Evolutionary conservation across 92 coral and sea anemone genomes (phyloP), one percentile per base, ranked within the genome.

Genomic region (Palythoa grandis): DNA sequence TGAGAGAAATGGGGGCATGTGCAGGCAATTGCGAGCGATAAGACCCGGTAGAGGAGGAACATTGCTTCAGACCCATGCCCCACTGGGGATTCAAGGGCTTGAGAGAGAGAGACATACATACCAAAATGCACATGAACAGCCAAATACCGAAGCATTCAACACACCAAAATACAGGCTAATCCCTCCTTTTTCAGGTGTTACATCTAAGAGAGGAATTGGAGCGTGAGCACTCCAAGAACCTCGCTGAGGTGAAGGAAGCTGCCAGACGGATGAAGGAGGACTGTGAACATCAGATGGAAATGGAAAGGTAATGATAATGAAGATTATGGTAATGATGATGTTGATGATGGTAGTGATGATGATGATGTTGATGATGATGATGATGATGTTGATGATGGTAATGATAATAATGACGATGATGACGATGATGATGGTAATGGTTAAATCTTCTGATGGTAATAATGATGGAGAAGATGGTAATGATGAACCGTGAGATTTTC

Each of bases 201-300:
- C 92, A 93, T 11, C 76, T 90, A 86, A 91, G 86, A 87, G 98
- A 92, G 60, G 95, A 97, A 82, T 82, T 90, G 20, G 93, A 95
- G 83, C 94, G 95, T 29, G 97, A 97, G 50, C 94, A 95, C 66
- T 97, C 92, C 19, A 78, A 97, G 86, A 95, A 89, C 76, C 86
- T 95, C 73, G 90, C 94, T 7, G 99, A 97, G 80, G 90, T 93
- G 77, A 92, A 95, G 60, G 99, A 97, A 54, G 98, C 99, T 1
- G 93, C 98, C 10, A 92, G 98, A 20, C 94, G 99, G 72, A 75
- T 97, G 94, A 95, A 92, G 69, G 99, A 97, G 52, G 99, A 97
- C 79, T 95, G 99, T 73, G 82, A 91, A 38, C 99, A 97, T 72
- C 98, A 93, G 40, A 93, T 97, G 37, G 99, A 97, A 72, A 93